Base-by-base conservation (phyloP, 2,113 vertebrate genomes). In the Pontoporia blainvillei region DNA sequence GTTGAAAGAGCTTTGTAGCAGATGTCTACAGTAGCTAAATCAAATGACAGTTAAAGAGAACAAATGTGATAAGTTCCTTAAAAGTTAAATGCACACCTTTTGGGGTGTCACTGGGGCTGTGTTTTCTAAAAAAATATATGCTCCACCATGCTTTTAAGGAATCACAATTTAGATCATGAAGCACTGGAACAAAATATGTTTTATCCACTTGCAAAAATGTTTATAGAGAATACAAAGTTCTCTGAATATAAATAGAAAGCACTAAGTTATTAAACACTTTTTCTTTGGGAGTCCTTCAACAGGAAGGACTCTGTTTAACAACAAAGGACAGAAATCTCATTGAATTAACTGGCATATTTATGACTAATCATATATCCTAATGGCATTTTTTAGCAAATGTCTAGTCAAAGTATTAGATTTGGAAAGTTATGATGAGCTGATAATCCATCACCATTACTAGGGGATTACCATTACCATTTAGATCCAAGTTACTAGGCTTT, bases 1-100 rank as follows among this genome's bases (percentile, higher is more conserved):
- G 85, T 94, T 93, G 95, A 95, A 86, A 91, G 66, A 87, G 12
- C 36, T 86, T 31, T 87, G 57, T 49, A 61, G 44, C 83, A 78
- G 76, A 64, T 93, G 73, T 92, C 52, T 93, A 27, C 20, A 61
- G 59, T 6, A 91, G 57, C 36, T 61, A 96, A 93, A 95, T 91
- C 96, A 95, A 88, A 93, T 79, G 25, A 14, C 54, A 87, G 57
- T 75, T 87, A 86, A 88, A 64, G 29, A 82, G 73, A 57, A 54
- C 61, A 92, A 76, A 75, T 49, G 61, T 17, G 73, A 6, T 73
- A 67, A 76, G 54, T 90, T 76, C 57, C 8, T 69, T 34, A 29
- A 59, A 75, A 20, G 81, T 82, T 44, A 59, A 71, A 81, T 57
- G 69, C 3, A 61, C 23, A 18, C 44, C 1, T 92, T 44, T 17